Evolutionary conservation across 2,888 invertebrate genomes (phyloP).

Genomic region (Vesta saturnalis): DNA sequence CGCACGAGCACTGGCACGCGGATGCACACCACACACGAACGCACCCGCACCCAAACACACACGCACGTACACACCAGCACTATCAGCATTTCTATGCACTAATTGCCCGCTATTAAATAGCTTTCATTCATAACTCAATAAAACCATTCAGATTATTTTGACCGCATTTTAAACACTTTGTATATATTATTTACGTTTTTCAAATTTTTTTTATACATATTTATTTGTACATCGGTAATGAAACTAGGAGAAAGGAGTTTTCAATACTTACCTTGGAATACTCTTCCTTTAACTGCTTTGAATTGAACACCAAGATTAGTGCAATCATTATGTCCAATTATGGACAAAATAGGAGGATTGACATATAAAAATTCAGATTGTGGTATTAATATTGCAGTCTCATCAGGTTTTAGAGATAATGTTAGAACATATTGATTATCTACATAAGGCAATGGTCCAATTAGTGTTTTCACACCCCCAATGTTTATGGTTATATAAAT

Average conservation of each 20-base stretch:
- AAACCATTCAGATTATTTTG: too few relatives aligned
- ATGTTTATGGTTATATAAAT: slow-evolving; percentile 48
- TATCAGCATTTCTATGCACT: too few relatives aligned
- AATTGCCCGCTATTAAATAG: too few relatives aligned
- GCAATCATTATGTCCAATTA: slow-evolving; percentile 76
- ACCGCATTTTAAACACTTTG: too few relatives aligned
- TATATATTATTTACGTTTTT: too few relatives aligned
- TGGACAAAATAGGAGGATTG: slow-evolving; percentile 68
- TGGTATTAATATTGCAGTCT: slow-evolving; percentile 71
- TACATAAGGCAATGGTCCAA: slow-evolving; percentile 47
- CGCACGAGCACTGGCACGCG: too few relatives aligned
- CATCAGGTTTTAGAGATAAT: slow-evolving; percentile 63
- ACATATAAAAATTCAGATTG: slow-evolving; percentile 79
- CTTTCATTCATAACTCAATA: too few relatives aligned
- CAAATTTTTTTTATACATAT: too few relatives aligned
- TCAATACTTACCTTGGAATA: slow-evolving; percentile 62
- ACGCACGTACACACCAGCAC: too few relatives aligned
- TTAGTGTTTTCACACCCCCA: slow-evolving; percentile 44
- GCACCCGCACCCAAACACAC: too few relatives aligned
- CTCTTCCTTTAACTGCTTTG: slow-evolving; percentile 61
- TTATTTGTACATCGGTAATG: not conserved
- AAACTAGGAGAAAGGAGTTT: not conserved
- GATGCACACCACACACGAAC: too few relatives aligned
- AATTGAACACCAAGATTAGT: slow-evolving; percentile 68
- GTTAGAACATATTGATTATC: slow-evolving; percentile 59